Base-by-base conservation (phyloP, 2,113 vertebrate genomes). In the Mohoua ochrocephala region DNA sequence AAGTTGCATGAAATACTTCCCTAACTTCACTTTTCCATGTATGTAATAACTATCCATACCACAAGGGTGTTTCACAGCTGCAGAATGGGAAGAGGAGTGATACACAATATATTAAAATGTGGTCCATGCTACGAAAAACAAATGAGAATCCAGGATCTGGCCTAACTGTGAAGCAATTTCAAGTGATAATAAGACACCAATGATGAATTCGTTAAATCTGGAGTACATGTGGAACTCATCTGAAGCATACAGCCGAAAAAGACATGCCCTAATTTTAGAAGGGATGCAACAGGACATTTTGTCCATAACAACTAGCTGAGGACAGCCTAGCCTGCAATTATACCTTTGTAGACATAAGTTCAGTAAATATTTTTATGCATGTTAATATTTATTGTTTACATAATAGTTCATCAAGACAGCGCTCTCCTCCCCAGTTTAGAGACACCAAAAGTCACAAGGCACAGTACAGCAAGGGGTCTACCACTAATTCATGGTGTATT, bases 221-320 rank as follows among this genome's bases (percentile, higher is more conserved):
- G 74, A 91, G 42, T 91, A 78, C 96, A 96, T 88, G 70, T 96
- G 96, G 86, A 95, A 92, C 57, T 80, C 90, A 96, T 96, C 83
- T 96, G 79, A 94, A 95, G 41, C 49, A 33, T 42, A 80, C 24
- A 89, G 80, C 33, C 1, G 5, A 85, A 77, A 81, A 78, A 95
- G 45, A 90, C 93, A 94, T 56, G 56, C 16, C 63, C 69, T 85
- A 39, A 71, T 91, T 97, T 89, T 57, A 69, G 49, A 89, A 93
- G 65, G 73, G 84, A 84, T 91, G 64, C 52, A 94, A 93, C 2
- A 13, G 84, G 74, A 87, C 77, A 77, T 91, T 84, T 86, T 74
- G 69, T 84, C 63, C 83, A n/a, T 59, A 92, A 76, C 16, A 95
- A 83, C 22, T 61, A 81, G 50, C 37, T 91, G 50, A 93, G 59